Conservation (phyloP, 2,888 invertebrate species). For the Subacronicta megacephala region DNA sequence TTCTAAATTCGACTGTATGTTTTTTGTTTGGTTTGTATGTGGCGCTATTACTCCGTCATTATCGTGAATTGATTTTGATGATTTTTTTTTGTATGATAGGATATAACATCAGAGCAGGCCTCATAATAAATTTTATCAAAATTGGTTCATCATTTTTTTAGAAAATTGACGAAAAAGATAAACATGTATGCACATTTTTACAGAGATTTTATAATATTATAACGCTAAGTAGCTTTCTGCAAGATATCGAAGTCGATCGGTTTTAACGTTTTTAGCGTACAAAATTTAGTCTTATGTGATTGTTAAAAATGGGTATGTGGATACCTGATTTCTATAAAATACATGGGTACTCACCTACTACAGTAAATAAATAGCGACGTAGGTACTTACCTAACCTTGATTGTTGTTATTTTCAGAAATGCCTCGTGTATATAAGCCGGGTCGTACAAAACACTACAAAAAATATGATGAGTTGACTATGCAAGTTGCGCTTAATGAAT, state of each 20-base stretch:
- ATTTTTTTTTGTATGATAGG: constrained; percentile 17
- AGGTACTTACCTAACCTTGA: constrained; percentile 15
- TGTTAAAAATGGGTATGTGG: constrained; percentile 16
- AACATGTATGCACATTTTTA: constrained; percentile 16
- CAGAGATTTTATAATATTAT: constrained; percentile 15
- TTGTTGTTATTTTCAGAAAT: constrained; percentile 22
- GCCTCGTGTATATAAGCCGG: constrained; percentile 18
- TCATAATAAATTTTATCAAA: no score
- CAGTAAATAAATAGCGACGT: constrained; percentile 15
- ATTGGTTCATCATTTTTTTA: no score
- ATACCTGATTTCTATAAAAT: constrained; percentile 14
- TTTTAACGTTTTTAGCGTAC: constrained; percentile 17
- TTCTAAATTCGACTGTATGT: constrained; percentile 11
- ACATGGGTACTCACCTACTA: constrained; percentile 14
- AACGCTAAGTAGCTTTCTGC: constrained; percentile 16
- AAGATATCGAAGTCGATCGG: constrained; percentile 16
- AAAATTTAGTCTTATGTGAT: constrained; percentile 13
- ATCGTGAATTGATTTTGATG: constrained; percentile 15
- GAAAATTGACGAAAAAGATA: constrained; percentile 19
- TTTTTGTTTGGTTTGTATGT: constrained; percentile 14
- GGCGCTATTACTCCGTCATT: constrained; percentile 16
- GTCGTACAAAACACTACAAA: no score
- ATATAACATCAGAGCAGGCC: constrained; percentile 11
- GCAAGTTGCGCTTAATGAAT: no score
- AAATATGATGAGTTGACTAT: no score